Percentiles rank a stretch among this genome's conserved stretches.
These are phyloP conservation scores for Homarus gammarus DNA, from an alignment of 2,888 invertebrate genomes.

Conservation along the genomic window DNA sequence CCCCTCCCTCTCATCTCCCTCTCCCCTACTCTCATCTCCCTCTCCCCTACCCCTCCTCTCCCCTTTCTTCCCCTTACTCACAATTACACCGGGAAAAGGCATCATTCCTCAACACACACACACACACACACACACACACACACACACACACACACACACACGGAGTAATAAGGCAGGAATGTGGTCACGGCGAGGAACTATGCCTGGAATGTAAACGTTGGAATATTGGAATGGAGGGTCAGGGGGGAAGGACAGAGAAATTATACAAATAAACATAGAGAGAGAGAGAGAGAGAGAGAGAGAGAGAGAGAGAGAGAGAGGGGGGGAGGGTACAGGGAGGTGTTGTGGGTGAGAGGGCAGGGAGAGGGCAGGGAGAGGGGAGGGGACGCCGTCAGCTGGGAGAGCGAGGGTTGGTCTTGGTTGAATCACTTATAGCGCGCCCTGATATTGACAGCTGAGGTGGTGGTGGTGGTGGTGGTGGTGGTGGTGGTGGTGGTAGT, in stretches of 20 bases:
- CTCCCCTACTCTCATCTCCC: background rate
- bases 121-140: background rate
- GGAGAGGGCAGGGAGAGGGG: background rate
- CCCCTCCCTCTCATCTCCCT: background rate
- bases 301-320: background rate
- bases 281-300: background rate
- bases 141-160: background rate
- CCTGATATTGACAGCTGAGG: constrained; percentile 28
- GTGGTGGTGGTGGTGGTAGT: too few species aligned
- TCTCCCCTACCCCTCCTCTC: background rate
- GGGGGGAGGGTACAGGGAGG: background rate
- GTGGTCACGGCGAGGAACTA: background rate
- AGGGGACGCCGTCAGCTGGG: constrained; percentile 83
- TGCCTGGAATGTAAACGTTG: constrained; percentile 14
- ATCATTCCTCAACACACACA: background rate
- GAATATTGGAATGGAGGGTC: background rate
- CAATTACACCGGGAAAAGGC: too few species aligned
- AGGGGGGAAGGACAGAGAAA: background rate
- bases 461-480: background rate
- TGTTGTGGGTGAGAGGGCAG: background rate
- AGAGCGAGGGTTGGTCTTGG: constrained; percentile 83
- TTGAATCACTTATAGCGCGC: background rate
- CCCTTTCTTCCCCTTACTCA: background rate
- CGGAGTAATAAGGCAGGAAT: constrained; percentile 41
- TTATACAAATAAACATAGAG: background rate